Evolutionary conservation across 30 jellyfish, hydroid and myxozoan genomes (phyloP).

Genomic region (Chrysaora quinquecirrha): DNA sequence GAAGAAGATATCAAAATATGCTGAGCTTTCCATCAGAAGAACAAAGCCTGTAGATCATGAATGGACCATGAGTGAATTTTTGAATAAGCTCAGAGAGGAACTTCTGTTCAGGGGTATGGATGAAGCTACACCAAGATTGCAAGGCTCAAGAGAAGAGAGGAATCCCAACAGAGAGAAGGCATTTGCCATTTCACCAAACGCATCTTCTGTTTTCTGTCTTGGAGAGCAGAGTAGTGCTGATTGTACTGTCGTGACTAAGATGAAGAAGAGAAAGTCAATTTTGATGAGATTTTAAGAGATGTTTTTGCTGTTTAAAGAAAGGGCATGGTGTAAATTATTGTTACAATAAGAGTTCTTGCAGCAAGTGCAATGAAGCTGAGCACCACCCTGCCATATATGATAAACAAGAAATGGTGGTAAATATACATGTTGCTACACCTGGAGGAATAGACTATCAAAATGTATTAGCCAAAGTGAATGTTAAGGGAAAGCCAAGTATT

Average conservation of each 20-base stretch:
- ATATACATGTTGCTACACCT: conserved; percentile 44
- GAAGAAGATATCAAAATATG: conserved; percentile 8
- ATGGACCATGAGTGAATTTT: conserved; percentile 38
- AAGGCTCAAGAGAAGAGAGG: conserved; percentile 32
- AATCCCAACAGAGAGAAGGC: conserved; percentile 43
- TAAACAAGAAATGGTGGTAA: conserved; percentile 28
- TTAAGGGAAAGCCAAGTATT: conserved; percentile 37
- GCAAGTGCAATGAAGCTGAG: conserved; percentile 44
- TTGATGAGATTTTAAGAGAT: conserved; percentile 10
- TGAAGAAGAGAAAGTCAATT: conserved; percentile 32
- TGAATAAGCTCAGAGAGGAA: conserved; percentile 45
- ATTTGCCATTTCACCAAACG: conserved; percentile 41
- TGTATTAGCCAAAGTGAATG: conserved; percentile 44
- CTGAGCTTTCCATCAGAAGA: conserved; percentile 48
- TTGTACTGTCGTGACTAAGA: conserved; percentile 9
- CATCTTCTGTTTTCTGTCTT: conserved; percentile 32
- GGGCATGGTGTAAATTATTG: conserved; percentile 36
- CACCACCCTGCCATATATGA: conserved; percentile 43
- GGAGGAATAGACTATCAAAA: conserved; percentile 25
- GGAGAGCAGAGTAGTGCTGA: conserved; percentile 29
- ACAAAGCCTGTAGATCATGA: conserved; percentile 44
- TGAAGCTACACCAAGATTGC: conserved; percentile 45
- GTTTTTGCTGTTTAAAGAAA: conserved; percentile 43
- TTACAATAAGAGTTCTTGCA: conserved; percentile 40
- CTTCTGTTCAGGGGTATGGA: conserved; percentile 51